Evolutionary conservation across 2,113 vertebrate genomes (phyloP), one percentile per base, ranked within the genome.

Genomic region (Oriolus oriolus): DNA sequence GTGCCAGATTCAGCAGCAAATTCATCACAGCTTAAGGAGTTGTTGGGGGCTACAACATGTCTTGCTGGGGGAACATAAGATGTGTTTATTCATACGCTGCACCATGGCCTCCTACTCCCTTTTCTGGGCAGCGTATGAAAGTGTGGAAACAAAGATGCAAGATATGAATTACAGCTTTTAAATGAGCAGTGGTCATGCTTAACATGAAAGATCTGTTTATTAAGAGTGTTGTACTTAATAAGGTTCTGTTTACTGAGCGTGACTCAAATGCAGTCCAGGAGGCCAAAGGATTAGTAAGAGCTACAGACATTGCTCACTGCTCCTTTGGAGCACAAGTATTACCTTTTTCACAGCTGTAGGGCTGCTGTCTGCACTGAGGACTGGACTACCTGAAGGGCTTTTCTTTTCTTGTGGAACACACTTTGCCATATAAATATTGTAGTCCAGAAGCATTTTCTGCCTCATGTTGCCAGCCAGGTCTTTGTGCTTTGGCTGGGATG

Each of bases 381-480:
- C 97, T 3, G 99, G 98, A 94, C 99, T 99, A 90, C 95, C 91
- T 12, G 96, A 89, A 11, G 98, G 98, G 96, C 99, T 99, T 68
- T 81, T 95, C 70, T 95, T 97, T 45, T 98, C 98, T 6, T 96
- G 98, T 54, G 98, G 98, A 95, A 99, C 91, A 81, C 99, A 99
- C 85, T 99, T 98, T 52, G 99, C 98, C 99, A 99, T 99, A 90
- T 99, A 99, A 94, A 99, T 92, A 3, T 77, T 98, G 93, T 99
- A 99, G 96, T 99, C 99, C 96, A 99, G 96, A 84, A 99, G 98
- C 97, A 98, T 98, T 94, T 99, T 99, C 95, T 99, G 99, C 84
- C 98, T 98, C 59, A 98, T 35, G 0, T 96, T 97, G 78, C 96
- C 97, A 54, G 97, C 50, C 69, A 98, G 91, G 45, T 99, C 99